phyloP scores from a whole-genome alignment of 1,140 invertebrate species.

The Cotesia typhae region DNA sequence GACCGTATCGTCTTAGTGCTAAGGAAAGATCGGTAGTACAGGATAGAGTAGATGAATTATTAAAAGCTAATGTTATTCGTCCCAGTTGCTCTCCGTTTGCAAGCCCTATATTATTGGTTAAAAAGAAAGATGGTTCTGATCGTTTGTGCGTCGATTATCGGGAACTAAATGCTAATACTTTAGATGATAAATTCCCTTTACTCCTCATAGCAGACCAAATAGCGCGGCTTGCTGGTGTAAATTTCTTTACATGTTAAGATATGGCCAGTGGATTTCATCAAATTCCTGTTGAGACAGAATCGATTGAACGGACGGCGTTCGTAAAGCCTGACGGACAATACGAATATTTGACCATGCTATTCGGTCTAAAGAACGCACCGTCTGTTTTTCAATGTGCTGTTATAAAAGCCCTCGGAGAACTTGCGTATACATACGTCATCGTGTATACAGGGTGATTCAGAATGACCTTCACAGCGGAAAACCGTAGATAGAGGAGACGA shows the following conservation, averaged over 20 bases:
- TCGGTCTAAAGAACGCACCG: background rate
- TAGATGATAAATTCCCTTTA: constrained; percentile 26
- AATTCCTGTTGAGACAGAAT: constrained; percentile 25
- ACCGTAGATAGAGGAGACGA: no score
- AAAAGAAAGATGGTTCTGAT: background rate
- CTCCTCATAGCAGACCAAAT: constrained; percentile 59
- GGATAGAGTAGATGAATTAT: constrained; percentile 17
- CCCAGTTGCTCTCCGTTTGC: constrained; percentile 25
- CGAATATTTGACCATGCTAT: constrained; percentile 7
- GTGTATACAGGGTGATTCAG: no score
- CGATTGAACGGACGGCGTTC: constrained; percentile 46
- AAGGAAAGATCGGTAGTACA: constrained; percentile 10
- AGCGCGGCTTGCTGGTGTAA: constrained; percentile 47
- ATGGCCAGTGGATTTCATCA: constrained; percentile 32
- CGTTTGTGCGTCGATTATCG: background rate
- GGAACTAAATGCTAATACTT: constrained; percentile 25
- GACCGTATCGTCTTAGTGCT: constrained; percentile 19
- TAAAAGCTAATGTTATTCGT: constrained; percentile 4
- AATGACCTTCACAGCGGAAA: no score
- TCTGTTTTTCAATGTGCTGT: background rate
- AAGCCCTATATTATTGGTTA: constrained; percentile 31
- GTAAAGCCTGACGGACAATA: background rate
- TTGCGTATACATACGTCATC: no score
- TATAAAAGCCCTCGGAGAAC: no score
- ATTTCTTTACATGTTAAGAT: constrained; percentile 38